Conservation (phyloP, 2,888 invertebrate genomes). For the Amphipyra tragopoginis region DNA sequence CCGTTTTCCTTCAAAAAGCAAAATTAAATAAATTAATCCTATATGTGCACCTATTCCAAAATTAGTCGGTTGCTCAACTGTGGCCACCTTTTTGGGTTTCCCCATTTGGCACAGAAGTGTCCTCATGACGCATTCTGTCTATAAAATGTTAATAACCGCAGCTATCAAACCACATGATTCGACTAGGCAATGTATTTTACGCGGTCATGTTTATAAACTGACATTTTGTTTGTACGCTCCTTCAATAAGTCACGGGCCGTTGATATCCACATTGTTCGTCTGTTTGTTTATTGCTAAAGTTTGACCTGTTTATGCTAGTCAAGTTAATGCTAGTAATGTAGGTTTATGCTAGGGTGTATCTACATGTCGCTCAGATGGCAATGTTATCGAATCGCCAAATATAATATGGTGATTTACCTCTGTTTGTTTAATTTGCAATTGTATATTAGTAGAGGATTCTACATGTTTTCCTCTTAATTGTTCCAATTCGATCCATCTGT, state of each 20-base stretch:
- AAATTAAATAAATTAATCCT: too few relatives aligned
- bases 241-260: slow-evolving; percentile 22
- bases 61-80: too few relatives aligned
- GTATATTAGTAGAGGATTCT: not conserved
- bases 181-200: slow-evolving; percentile 8
- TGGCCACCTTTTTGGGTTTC: slow-evolving; percentile 11
- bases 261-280: slow-evolving; percentile 24
- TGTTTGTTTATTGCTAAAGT: slow-evolving; percentile 19
- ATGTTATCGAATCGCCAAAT: not conserved
- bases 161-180: slow-evolving; percentile 28
- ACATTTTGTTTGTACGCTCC: slow-evolving; percentile 13
- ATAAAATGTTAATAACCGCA: slow-evolving; percentile 2
- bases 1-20: too few relatives aligned
- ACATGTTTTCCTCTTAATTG: not conserved
- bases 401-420: not conserved
- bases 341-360: slow-evolving; percentile 2
- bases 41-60: too few relatives aligned
- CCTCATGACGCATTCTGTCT: slow-evolving; percentile 23
- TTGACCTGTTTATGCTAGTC: slow-evolving; percentile 17
- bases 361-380: slow-evolving; percentile 2
- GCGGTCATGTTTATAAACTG: slow-evolving; percentile 25
- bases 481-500: not conserved
- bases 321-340: not conserved
- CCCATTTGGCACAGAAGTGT: not conserved
- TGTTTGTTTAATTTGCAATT: not conserved